These are phyloP conservation scores for Hemistola chrysoprasaria DNA, from an alignment of 2,888 invertebrate genomes.

Conservation along the genomic window DNA sequence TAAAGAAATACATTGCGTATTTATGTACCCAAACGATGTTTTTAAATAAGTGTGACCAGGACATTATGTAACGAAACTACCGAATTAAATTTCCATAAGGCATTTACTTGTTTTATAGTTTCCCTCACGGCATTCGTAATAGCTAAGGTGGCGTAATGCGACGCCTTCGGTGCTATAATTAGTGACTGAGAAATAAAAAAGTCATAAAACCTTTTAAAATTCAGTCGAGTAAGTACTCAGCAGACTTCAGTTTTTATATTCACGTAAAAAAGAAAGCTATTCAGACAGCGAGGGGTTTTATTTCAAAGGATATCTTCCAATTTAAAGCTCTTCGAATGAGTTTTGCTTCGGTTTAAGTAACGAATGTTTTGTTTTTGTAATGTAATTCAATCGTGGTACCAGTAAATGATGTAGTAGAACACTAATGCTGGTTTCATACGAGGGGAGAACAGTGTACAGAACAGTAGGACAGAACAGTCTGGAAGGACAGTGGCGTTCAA, in stretches of 20 bases:
- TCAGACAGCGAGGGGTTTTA: conserved; percentile 21
- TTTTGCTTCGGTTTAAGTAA: conserved; percentile 5
- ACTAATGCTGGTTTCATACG: too few relatives aligned
- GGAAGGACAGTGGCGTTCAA: too few relatives aligned
- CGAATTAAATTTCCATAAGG: conserved; percentile 57
- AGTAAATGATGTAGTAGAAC: too few relatives aligned
- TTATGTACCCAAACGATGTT: too few relatives aligned
- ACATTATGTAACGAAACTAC: too few relatives aligned
- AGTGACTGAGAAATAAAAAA: conserved; percentile 58
- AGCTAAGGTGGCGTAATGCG: conserved; percentile 66
- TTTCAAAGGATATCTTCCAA: conserved; percentile 18
- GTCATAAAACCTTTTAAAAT: conserved; percentile 55
- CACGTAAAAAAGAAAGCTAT: conserved; percentile 26
- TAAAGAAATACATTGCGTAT: too few relatives aligned
- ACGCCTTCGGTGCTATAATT: conserved; percentile 70
- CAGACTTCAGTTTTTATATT: conserved; percentile 21
- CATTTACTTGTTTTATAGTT: conserved; percentile 61
- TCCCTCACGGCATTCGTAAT: conserved; percentile 73
- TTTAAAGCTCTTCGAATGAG: conserved; percentile 6
- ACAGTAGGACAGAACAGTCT: too few relatives aligned
- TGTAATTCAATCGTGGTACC: too few relatives aligned
- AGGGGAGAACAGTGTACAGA: too few relatives aligned
- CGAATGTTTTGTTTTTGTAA: conserved; percentile 3
- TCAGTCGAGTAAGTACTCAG: conserved; percentile 38
- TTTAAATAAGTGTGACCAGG: too few relatives aligned